Base-by-base conservation (phyloP, 2,888 invertebrate species). In the Cerceris ruficornis region DNA sequence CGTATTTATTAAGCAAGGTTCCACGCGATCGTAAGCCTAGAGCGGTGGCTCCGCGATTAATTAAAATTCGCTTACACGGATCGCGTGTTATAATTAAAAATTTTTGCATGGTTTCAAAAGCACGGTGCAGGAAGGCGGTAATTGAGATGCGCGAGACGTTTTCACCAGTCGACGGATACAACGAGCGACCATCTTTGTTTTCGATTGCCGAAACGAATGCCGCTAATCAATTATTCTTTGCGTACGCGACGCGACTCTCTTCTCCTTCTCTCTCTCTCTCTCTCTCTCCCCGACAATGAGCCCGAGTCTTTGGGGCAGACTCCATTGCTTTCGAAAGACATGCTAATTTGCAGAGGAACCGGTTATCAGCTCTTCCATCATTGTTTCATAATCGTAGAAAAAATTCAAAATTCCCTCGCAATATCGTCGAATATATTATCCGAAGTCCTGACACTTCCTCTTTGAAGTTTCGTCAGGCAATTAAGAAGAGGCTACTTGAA, bases 211-310 rank as follows among this genome's bases (percentile, higher is more conserved):
- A 90, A 90, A 88, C 87, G 83, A 86, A 87, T 61, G 84, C 87
- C 87, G 88, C 88, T 89, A 86, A 90, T 90, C 86, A 90, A 87
- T 90, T 89, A 90, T 90, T 90, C 90, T 76, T 81, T 73, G 84
- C 88, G 85, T 84, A 88, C 69, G 13, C 80, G 79, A 50, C 65
- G 73, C 69, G 72, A 69, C 69, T 49, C 58, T 68, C 82, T 69
- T 67, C 13, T 28, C 28, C 28, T 28, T 28, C 4, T 28, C 28
- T 28, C 4, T 28, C 28, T 28, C 28, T 28, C 4, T 28, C 28
- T 28, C 28, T 28, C 4, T 28, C 28, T 28, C 28, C 4, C 4
- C 28, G 28, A 28, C 28, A 28, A 28, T 58, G 65, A 64, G 49
- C 76, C 76, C 75, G 82, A 75, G 60, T 67, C 79, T 59, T 75